Evolutionary conservation across 30 jellyfish, hydroid and myxozoan genomes (phyloP).

Genomic region (Aurelia aurita): DNA sequence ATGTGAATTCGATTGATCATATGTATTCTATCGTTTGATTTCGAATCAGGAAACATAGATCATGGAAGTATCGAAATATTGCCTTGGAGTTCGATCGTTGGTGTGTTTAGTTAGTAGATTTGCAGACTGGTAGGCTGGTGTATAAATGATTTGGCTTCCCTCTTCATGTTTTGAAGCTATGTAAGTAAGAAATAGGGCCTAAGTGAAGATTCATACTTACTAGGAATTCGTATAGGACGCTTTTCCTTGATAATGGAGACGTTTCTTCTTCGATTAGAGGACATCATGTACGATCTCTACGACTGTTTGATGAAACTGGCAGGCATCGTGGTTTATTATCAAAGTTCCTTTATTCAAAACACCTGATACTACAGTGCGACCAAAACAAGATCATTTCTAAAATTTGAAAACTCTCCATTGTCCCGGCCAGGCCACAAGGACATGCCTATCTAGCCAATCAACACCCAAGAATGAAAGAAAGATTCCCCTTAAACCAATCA

Average conservation of each 20-base stretch:
- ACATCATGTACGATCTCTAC: conserved; percentile 47
- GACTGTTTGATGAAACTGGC: conserved; percentile 53
- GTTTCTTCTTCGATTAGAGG: conserved; percentile 53
- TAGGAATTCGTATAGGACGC: conserved; percentile 43
- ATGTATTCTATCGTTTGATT: no score
- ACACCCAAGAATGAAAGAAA: background rate
- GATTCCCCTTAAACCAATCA: conserved; percentile 31
- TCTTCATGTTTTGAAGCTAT: background rate
- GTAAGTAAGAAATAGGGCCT: background rate
- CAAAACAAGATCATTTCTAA: conserved; percentile 84
- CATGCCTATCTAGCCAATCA: conserved; percentile 69
- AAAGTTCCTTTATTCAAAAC: conserved; percentile 62
- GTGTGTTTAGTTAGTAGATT: no score
- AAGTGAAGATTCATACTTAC: conserved; percentile 22
- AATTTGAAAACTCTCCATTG: conserved; percentile 80
- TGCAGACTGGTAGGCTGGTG: no score
- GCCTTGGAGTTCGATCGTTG: no score
- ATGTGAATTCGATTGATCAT: no score
- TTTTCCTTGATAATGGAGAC: conserved; percentile 30
- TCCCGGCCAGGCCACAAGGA: conserved; percentile 78
- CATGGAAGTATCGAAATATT: no score
- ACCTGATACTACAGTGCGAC: conserved; percentile 75
- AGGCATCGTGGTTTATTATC: conserved; percentile 72
- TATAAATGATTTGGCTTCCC: no score
- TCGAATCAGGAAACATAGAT: no score